These are phyloP conservation scores for Spinibarbus caldwelli DNA, from an alignment of 2,797 vertebrate genomes.

Conservation along the genomic window DNA sequence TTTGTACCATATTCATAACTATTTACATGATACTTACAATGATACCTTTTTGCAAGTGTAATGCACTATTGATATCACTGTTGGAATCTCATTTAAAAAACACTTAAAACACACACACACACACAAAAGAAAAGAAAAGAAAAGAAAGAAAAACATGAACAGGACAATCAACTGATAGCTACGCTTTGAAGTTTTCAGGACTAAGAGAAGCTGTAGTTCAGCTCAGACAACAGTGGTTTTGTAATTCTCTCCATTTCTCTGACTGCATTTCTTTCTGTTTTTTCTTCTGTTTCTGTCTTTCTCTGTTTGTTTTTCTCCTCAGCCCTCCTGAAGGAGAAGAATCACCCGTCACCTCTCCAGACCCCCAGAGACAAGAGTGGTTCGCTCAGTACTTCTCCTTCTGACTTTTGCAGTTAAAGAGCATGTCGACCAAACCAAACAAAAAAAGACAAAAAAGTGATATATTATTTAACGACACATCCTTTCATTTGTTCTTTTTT, in stretches of 20 bases:
- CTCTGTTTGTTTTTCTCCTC: slow-evolving; percentile 30
- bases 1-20: neutral
- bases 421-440: slow-evolving; percentile 84
- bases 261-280: slow-evolving; percentile 4
- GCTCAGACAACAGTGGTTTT: neutral
- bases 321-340: slow-evolving; percentile 97
- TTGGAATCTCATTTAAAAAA: neutral
- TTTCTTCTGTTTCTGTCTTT: neutral
- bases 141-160: neutral
- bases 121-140: no score
- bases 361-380: slow-evolving; percentile 97
- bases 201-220: neutral
- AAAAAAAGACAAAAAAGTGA: slow-evolving; percentile 66
- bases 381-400: slow-evolving; percentile 99
- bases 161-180: no score
- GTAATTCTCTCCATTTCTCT: neutral
- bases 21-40: neutral
- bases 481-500: slow-evolving; percentile 67
- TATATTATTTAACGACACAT: slow-evolving; percentile 76
- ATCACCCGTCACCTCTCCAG: slow-evolving; percentile 86
- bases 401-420: slow-evolving; percentile 81
- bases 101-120: neutral
- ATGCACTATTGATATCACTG: neutral
- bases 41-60: neutral
- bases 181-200: neutral